Evolutionary conservation across 1,140 invertebrate species (phyloP), one percentile per base, ranked within the genome.

Genomic region (Stenopsyche tienmushanensis): DNA sequence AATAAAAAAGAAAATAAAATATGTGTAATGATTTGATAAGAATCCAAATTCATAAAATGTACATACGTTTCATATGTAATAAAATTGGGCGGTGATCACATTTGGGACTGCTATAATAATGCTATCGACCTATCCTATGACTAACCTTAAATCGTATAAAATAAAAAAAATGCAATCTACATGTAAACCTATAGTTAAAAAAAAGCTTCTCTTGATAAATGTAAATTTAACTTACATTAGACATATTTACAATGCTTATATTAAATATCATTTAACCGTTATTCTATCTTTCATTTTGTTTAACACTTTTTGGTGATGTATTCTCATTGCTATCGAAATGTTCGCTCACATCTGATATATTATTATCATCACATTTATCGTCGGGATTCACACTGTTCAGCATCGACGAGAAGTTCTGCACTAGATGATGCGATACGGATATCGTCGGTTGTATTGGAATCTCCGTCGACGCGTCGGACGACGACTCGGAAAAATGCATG

Each of bases 371-470:
- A 23, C 21, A 24, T 13, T 60, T 60, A 2, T 60, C 57, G 15
- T 25, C 55, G 3, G 25, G 21, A 8, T 21, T 25, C n/a, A 42
- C 10, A 47, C 21, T 60, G 25, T 60, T 62, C 17, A 62, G 47
- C 26, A 62, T 13, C 13, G 29, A 41, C 1, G 60, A 62, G 23
- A 64, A 65, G 25, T 60, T 63, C 25, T 60, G 64, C 20, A 70
- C 52, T 10, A 47, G 23, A 8, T 63, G 62, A 17, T 67, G 65
- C n/a, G 65, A 67, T 1, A 71, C 47, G 3, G 62, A 65, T 26
- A 71, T 67, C 25, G 39, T 24, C 7, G 69, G 69, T 47, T 71
- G 69, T 17, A 71, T 55, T 13, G 69, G 69, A 23, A 71, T 67
- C 39, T 67, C 69, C 15, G 44, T 50, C 0, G 65, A 67, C 18